Percentiles rank a stretch among this genome's conserved stretches.
Conservation (phyloP, 2,797 vertebrate genomes). For the Petrocephalus sullivani region DNA sequence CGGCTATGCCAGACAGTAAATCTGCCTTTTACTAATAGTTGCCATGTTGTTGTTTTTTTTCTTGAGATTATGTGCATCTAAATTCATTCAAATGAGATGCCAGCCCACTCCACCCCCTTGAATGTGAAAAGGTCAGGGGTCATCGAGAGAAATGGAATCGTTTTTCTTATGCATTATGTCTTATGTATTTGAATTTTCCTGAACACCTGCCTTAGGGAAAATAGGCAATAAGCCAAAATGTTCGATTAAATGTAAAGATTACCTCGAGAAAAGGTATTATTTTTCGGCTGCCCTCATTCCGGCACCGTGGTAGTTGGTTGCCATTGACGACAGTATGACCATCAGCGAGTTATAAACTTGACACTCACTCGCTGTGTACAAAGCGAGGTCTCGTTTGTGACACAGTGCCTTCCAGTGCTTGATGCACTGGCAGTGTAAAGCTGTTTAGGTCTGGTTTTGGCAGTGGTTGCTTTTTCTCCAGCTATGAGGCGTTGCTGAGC, state of each 20-base stretch:
- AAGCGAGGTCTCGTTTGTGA: neutral
- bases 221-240: neutral
- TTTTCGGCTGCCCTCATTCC: neutral
- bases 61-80: neutral
- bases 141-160: neutral
- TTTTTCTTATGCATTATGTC: constrained; percentile 10
- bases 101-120: neutral
- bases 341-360: neutral
- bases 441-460: neutral
- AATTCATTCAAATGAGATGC: neutral
- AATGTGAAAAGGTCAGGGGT: constrained; percentile 14
- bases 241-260: neutral
- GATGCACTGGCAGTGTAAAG: neutral
- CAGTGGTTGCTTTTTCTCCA: neutral
- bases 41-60: neutral
- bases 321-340: neutral
- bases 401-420: neutral
- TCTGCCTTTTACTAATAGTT: neutral
- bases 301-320: neutral
- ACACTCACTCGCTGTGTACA: neutral
- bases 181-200: neutral
- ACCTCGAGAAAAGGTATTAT: neutral
- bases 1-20: neutral
- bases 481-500: neutral
- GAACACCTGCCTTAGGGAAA: neutral